Evolutionary conservation across 2,797 vertebrate genomes (phyloP), one percentile per base, ranked within the genome.

Genomic region (Champsocephalus gunnari): DNA sequence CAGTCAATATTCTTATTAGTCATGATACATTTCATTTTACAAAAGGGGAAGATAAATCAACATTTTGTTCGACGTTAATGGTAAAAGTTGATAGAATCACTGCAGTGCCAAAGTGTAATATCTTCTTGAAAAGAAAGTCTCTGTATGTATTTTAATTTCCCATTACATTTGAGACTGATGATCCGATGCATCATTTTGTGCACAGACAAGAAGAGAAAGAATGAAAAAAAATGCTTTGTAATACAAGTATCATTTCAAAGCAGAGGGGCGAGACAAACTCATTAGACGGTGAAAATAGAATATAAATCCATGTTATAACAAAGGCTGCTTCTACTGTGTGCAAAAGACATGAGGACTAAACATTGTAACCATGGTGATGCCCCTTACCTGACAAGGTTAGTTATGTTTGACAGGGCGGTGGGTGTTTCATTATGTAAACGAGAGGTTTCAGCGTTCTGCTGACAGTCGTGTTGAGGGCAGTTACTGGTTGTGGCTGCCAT

Each of bases 331-430:
- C 34, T 21, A 4, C 24, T 55, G 13, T 54, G 34, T 16, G 32
- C 9, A 24, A 59, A 69, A 53, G 48, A 58, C 48, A 28, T 0
- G 4, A 48, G 60, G 17, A 44, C 49, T 47, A 61, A 67, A 51
- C 64, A 5, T 54, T 12, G 82, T 89, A 83, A 74, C 87, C 83
- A 90, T 88, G 82, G 89, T 11, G 68, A 91, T 80, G 70, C 47
- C 38, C 75, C 54, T 76, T 71, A 73, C 74, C 83, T 84, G 84
- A 80, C 79, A 85, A 74, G 79, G 88, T 84, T 82, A 82, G 83
- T 67, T 78, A 75, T 80, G 80, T 84, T 76, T 81, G 80, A 88
- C 81, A 78, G 54, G 51, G 61, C 44, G 41, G 73, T 65, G 72
- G 84, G 80, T 77, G 80, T 72, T 80, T 68, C 72, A 79, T 87